Evolutionary conservation across 2,888 invertebrate genomes (phyloP), one percentile per base, ranked within the genome.

Genomic region (Cephalotes varians): DNA sequence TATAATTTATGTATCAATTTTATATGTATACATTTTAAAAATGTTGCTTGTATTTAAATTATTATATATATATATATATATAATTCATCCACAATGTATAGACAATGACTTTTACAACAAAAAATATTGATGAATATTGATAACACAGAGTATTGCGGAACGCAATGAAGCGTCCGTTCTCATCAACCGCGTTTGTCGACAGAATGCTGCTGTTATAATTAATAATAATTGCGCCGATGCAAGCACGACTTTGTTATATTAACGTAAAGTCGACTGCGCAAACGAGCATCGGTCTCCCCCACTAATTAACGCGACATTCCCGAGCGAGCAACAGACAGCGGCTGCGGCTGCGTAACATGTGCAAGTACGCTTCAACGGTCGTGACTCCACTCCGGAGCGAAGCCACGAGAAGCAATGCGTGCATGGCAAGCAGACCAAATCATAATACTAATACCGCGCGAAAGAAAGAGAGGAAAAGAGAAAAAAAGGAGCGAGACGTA

Each of bases 331-430:
- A 44, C 67, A 76, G 40, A 31, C 77, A 77, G 77, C 65, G 65
- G 67, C 65, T 44, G 73, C 62, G 74, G 44, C 77, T 79, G 77
- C 18, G 56, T 47, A 79, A 79, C 77, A 79, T 79, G 71, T 79
- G 77, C 77, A 71, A 79, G 77, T 79, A 79, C 77, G 34, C 77
- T 56, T 44, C 71, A 79, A 79, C 77, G 77, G 77, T 79, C 77
- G 77, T 44, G 71, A 58, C 69, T 77, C 54, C 67, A 44, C 44
- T 56, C 69, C 18, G 12, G 44, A 67, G 77, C 40, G 18, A 71
- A 76, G 67, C 51, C 77, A 77, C 31, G 54, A 62, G 51, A 34
- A 40, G 56, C 69, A 74, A 34, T 47, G 44, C 69, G 21, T 77
- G 71, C 51, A 67, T 34, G 77, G 56, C 56, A 77, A 58, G 44